A percentile compares a stretch with the other conserved stretches of the same genome.
phyloP scores from a whole-genome alignment of 2,888 invertebrate species.

The Euzetes globulus region DNA sequence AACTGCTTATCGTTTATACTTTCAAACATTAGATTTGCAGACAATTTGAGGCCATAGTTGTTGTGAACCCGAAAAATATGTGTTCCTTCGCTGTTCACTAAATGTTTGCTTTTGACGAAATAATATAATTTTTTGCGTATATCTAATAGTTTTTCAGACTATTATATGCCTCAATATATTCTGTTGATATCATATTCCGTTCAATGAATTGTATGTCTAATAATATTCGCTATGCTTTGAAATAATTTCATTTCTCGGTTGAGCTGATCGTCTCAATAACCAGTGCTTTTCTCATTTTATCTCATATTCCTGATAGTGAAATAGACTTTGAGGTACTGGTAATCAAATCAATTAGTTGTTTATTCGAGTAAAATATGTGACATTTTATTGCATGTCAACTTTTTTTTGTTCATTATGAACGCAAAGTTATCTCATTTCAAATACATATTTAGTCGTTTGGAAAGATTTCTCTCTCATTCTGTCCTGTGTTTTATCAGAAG shows the following conservation, averaged over 20 bases:
- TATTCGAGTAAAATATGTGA: not conserved
- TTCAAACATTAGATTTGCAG: not conserved
- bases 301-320: not conserved
- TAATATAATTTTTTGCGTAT: not conserved
- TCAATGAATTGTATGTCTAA: not conserved
- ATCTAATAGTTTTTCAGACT: not conserved
- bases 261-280: not conserved
- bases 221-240: not conserved
- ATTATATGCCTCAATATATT: not conserved
- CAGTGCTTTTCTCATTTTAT: not conserved
- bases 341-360: slow-evolving; percentile 15
- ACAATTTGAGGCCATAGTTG: slow-evolving; percentile 3
- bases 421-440: not conserved
- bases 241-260: not conserved
- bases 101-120: not conserved
- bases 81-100: not conserved
- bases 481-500: no score
- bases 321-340: not conserved
- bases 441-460: no score
- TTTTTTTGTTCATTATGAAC: not conserved
- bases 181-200: not conserved
- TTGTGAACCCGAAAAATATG: not conserved
- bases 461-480: no score
- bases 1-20: not conserved
- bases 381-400: not conserved